Evolutionary conservation across 2,797 vertebrate species (phyloP), one percentile per base, ranked within the genome.

Genomic region (Coilia nasus): DNA sequence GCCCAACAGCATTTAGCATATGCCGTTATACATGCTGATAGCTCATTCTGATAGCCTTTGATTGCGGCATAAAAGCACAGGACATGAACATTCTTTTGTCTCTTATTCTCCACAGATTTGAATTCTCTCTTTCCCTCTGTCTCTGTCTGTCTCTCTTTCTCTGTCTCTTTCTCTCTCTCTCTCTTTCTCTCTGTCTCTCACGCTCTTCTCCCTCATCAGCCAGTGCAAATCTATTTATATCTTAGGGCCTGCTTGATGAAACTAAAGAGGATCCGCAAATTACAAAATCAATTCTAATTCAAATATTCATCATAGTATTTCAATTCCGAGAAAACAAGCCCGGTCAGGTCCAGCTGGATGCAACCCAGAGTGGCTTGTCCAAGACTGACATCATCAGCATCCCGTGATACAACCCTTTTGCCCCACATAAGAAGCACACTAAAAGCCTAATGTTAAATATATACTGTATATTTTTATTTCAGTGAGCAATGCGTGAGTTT

Each of bases 261-360:
- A 95, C 92, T 88, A 91, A 92, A 95, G 94, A 93, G 89, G 90
- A 85, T 85, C 89, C 94, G 92, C 91, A 91, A 94, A 95, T 94
- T 92, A 93, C 92, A 94, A 96, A 95, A 95, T 96, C 92, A 94
- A 95, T 96, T 94, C 91, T 89, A 95, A 94, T 95, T 94, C 92
- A 95, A 93, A 93, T 94, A 94, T 95, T 95, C 93, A 94, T 95
- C 93, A 94, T 88, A 91, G 92, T 91, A 92, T 94, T 94, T 94
- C 92, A 93, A 93, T 94, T 95, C 90, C 57, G 88, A 93, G 90
- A 93, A 91, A 93, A 90, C 86, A 86, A 87, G 87, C 92, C 87
- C 90, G 87, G 89, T 92, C 90, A 90, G 91, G 35, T 78, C 71
- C 35, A 41, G 19, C 71, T 78, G 31, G 35, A 44, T 78, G 31